phyloP scores from a whole-genome alignment of 2,888 invertebrate genomes.

The Stenchaetothrips biformis region DNA sequence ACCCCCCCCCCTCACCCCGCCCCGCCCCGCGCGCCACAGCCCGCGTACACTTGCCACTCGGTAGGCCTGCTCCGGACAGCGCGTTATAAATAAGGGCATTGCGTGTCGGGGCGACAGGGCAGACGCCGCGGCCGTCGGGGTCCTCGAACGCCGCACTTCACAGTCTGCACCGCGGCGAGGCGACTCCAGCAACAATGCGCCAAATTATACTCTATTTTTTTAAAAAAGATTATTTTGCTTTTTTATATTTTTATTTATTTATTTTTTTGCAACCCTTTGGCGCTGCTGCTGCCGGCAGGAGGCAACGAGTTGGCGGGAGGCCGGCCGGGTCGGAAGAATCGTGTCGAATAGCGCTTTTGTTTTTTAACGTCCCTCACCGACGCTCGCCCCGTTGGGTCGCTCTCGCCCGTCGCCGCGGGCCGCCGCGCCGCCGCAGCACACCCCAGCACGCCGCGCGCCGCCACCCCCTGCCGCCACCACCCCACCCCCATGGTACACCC shows the following conservation, averaged over 20 bases:
- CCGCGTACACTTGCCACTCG: not conserved
- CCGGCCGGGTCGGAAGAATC: not conserved
- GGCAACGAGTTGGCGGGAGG: not conserved
- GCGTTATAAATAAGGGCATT: not conserved
- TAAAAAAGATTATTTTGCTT: too few species aligned
- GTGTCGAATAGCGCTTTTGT: too few species aligned
- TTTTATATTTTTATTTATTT: too few species aligned
- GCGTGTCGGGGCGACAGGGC: not conserved
- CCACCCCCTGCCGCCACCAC: not conserved
- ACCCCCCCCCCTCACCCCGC: too few species aligned
- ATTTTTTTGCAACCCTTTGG: too few species aligned
- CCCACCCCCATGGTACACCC: not conserved
- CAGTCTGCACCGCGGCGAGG: not conserved
- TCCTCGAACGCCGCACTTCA: not conserved
- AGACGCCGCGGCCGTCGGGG: not conserved
- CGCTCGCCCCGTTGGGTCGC: not conserved
- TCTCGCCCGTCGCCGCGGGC: too few species aligned
- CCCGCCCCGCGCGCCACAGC: too few species aligned
- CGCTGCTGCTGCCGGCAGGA: too few species aligned
- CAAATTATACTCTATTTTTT: too few species aligned
- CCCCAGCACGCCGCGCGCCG: not conserved
- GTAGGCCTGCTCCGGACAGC: not conserved
- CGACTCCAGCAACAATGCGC: too few species aligned
- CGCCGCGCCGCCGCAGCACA: too few species aligned
- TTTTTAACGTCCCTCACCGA: not conserved